Base-by-base conservation (phyloP, 2,797 vertebrate genomes). In the Podargus strigoides region DNA sequence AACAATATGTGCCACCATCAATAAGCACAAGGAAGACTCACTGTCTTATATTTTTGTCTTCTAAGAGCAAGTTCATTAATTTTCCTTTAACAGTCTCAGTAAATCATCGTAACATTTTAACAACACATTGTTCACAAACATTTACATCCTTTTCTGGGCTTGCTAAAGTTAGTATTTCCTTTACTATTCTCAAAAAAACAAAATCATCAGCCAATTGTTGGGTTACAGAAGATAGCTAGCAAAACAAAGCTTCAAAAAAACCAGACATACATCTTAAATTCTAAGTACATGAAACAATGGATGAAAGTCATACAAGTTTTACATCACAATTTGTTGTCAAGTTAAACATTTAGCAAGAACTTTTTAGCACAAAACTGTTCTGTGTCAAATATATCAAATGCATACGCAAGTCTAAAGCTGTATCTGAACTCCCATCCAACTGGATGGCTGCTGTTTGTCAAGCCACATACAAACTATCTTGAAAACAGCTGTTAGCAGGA, bases 1-100 rank as follows among this genome's bases (percentile, higher is more conserved):
- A 86, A 88, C 69, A 85, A 36, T 86, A 84, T 73, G 84, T 85
- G 84, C 59, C 81, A 89, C 44, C 50, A 93, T 53, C 73, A 88
- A 46, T 58, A 86, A 84, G n/a, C 22, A 81, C 12, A 64, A 89
- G 56, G 60, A 91, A 56, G 49, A 72, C 26, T 50, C 26, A 41
- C 56, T 58, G 66, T 56, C 36, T 92, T 62, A 81, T 9, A 81
- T 85, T 87, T 87, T 91, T 32, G 75, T 74, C 41, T 68, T 72
- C 47, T 68, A 91, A 87, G 37, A 77, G 10, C 46, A 68, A 92
- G 44, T 72, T 42, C 83, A 79, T 76, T 82, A 44, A 52, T 56
- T 72, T 89, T 93, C 37, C 8, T 78, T 88, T 70, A 80, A 52
- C 28, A 41, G 30, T 68, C 30, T 85, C 3, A 0, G 39, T 91